A percentile compares a stretch with the other conserved stretches of the same genome.
phyloP scores from a whole-genome alignment of 2,888 invertebrate species.

The Lissonota sp. region DNA sequence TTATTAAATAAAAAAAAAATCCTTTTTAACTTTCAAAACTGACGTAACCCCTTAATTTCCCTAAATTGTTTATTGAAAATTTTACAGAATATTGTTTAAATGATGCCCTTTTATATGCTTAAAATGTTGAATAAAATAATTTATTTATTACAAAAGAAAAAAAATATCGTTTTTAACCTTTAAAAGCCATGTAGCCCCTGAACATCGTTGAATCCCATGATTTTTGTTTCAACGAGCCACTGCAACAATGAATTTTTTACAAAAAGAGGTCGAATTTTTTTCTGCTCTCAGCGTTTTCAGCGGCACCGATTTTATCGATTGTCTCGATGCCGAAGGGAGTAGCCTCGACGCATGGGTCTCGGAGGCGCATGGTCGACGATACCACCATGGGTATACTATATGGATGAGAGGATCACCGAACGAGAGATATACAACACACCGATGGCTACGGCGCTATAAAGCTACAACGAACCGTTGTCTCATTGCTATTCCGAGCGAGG shows the following conservation, averaged over 20 bases:
- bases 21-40: no score
- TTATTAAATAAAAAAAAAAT: no score
- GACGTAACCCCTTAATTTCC: no score
- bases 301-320: constrained; percentile 57
- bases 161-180: no score
- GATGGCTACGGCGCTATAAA: constrained; percentile 38
- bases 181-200: no score
- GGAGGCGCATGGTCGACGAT: constrained; percentile 45
- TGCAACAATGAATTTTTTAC: neutral
- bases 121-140: no score
- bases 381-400: constrained; percentile 20
- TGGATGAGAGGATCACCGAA: constrained; percentile 26
- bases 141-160: no score
- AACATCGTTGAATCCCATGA: no score
- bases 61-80: no score
- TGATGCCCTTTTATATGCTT: no score
- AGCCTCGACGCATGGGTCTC: constrained; percentile 48
- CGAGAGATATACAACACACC: constrained; percentile 8
- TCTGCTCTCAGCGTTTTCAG: neutral
- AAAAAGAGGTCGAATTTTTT: constrained; percentile 8
- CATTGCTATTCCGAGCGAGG: constrained; percentile 81
- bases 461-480: constrained; percentile 69
- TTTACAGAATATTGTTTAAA: no score
- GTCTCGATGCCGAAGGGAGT: constrained; percentile 50
- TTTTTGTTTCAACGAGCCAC: neutral